Evolutionary conservation across 2,113 vertebrate genomes (phyloP), one percentile per base, ranked within the genome.

Genomic region (Anas platyrhynchos): DNA sequence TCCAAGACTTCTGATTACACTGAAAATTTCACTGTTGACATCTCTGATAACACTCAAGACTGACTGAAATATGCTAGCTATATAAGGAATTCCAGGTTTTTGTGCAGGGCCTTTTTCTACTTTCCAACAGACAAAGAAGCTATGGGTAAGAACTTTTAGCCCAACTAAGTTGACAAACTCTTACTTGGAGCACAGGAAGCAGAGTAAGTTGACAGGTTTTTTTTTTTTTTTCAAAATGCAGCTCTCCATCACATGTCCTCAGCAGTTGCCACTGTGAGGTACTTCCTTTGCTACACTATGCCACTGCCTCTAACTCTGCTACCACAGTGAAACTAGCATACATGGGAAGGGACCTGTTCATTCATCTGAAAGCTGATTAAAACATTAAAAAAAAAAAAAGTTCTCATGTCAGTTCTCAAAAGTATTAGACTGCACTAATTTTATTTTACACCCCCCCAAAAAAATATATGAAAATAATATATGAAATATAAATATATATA

Each of bases 211-310:
- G 43, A 7, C 36, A 54, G n/a, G 34, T 34, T 34, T 34, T 34
- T 34, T 38, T n/a, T 21, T 12, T 68, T 82, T 75, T 34, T 29
- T 68, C 46, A 62, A 20, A 55, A 31, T 3, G 6, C 3, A n/a
- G 31, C 11, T 63, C 36, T 84, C 59, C 11, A 8, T 13, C 2
- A 7, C 34, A 3, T 3, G 7, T 31, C 50, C 44, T 12, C 68
- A 11, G 36, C 4, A 14, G 20, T 4, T 77, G 44, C 68, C 29
- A 4, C 10, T 21, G 31, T 20, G n/a, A 26, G 0, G 0, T 34
- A 32, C 26, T 16, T 69, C 27, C 29, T 48, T 36, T 26, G 20
- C 27, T 32, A 4, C 14, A 1, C 13, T 1, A 8, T 4, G 4
- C 3, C 29, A 13, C 38, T 76, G 55, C 36, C 21, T 69, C 44